A percentile compares a stretch with the other conserved stretches of the same genome.
Evolutionary conservation across 1,140 invertebrate genomes (phyloP).

Genomic region (Neodiprion lecontei): DNA sequence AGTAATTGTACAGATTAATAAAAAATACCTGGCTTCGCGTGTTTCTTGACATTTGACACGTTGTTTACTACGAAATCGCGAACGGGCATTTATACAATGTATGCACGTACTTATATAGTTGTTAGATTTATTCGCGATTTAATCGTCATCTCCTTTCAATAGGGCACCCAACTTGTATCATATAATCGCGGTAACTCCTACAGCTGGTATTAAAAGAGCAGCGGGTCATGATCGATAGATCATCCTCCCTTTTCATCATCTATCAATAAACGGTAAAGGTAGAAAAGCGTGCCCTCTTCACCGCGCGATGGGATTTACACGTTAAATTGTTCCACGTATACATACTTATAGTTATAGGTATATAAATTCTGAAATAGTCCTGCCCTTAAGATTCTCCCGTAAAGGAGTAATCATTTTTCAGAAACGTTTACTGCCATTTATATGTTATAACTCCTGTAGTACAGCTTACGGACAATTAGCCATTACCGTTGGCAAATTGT

Average conservation of each 20-base stretch:
- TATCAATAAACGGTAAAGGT: no score
- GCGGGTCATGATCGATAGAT: neutral
- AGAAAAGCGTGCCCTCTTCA: neutral
- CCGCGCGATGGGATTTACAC: neutral
- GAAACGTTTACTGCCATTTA: neutral
- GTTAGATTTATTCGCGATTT: neutral
- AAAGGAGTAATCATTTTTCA: neutral
- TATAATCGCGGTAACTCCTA: neutral
- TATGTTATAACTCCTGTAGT: neutral
- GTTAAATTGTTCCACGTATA: neutral
- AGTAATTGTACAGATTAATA: neutral
- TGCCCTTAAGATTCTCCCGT: neutral
- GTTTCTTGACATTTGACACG: neutral
- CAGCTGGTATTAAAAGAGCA: neutral
- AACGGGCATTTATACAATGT: neutral
- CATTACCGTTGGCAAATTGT: neutral
- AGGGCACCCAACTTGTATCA: neutral
- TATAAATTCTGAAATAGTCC: no score
- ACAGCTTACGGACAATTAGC: neutral
- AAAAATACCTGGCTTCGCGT: neutral
- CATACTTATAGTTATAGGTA: neutral
- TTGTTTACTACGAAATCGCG: neutral
- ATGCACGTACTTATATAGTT: neutral
- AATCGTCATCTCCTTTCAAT: conserved; percentile 3
- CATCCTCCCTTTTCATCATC: neutral